These are phyloP conservation scores for Mimumesa dahlbomi DNA, from an alignment of 2,888 invertebrate species.

Conservation along the genomic window DNA sequence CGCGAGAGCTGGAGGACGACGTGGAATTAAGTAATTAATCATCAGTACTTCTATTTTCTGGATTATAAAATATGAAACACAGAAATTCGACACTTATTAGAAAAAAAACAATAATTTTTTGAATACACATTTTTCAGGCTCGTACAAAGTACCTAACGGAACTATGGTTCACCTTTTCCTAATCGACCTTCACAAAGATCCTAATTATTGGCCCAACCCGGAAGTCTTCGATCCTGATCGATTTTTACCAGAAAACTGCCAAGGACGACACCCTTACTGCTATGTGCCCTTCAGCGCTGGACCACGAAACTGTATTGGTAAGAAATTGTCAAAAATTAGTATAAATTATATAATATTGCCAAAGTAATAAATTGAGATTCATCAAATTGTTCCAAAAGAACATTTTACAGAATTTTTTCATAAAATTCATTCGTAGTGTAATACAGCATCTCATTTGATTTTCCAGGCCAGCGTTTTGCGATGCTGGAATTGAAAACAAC, in stretches of 20 bases:
- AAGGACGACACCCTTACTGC: slow-evolving; percentile 83
- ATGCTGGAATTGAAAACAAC: slow-evolving; percentile 71
- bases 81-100: background rate
- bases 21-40: slow-evolving; percentile 74
- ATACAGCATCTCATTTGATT: too few relatives aligned
- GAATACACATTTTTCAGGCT: slow-evolving; percentile 73
- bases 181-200: slow-evolving; percentile 83
- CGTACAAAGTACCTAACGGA: slow-evolving; percentile 81
- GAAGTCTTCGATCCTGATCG: slow-evolving; percentile 85
- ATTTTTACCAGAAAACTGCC: slow-evolving; percentile 83
- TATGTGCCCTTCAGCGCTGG: slow-evolving; percentile 87
- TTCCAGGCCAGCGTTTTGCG: slow-evolving; percentile 58
- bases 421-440: too few relatives aligned
- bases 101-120: background rate
- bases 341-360: background rate
- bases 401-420: too few relatives aligned
- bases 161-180: slow-evolving; percentile 75
- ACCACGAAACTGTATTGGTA: slow-evolving; percentile 86
- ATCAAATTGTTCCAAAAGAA: background rate
- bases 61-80: background rate
- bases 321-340: too few relatives aligned
- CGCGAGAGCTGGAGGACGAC: slow-evolving; percentile 82
- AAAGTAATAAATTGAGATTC: slow-evolving; percentile 36
- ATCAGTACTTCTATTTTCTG: background rate
- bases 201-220: slow-evolving; percentile 85